Evolutionary conservation across 2,113 vertebrate genomes (phyloP).

Genomic region (Kryptolebias marmoratus): DNA sequence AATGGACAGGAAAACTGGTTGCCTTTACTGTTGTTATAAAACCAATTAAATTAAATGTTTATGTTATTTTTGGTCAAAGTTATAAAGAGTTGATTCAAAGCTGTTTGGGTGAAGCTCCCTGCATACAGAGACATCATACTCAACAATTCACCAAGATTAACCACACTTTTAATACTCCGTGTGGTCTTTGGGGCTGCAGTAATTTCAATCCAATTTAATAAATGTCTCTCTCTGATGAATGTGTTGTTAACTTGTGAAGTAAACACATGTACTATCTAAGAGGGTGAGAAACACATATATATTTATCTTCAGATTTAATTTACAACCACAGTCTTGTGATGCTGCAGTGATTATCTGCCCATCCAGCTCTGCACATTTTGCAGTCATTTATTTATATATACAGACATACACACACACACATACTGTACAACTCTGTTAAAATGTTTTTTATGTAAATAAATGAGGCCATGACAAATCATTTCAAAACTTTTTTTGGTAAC

Average conservation of each 20-base stretch:
- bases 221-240: slow-evolving; percentile 27
- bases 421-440: too few species aligned
- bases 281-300: background rate
- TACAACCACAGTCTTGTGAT: slow-evolving; percentile 44
- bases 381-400: slow-evolving; percentile 31
- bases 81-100: too few species aligned
- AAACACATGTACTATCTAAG: background rate
- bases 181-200: slow-evolving; percentile 12
- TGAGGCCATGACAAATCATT: too few species aligned
- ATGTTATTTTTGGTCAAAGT: too few species aligned
- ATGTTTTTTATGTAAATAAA: too few species aligned
- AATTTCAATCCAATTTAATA: slow-evolving; percentile 33
- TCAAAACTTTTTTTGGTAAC: too few species aligned
- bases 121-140: slow-evolving; percentile 16
- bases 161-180: slow-evolving; percentile 24
- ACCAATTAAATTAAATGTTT: too few species aligned
- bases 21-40: too few species aligned
- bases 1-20: too few species aligned
- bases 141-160: slow-evolving; percentile 11
- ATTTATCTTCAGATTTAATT: slow-evolving; percentile 37
- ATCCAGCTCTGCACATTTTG: slow-evolving; percentile 40
- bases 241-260: slow-evolving; percentile 19
- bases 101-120: background rate
- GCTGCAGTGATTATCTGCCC: slow-evolving; percentile 56
- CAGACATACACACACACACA: too few species aligned